A percentile compares a stretch with the other conserved stretches of the same genome.
Conservation (phyloP, 1,140 invertebrate genomes). For the Pseudomyrmex dendroicus region DNA sequence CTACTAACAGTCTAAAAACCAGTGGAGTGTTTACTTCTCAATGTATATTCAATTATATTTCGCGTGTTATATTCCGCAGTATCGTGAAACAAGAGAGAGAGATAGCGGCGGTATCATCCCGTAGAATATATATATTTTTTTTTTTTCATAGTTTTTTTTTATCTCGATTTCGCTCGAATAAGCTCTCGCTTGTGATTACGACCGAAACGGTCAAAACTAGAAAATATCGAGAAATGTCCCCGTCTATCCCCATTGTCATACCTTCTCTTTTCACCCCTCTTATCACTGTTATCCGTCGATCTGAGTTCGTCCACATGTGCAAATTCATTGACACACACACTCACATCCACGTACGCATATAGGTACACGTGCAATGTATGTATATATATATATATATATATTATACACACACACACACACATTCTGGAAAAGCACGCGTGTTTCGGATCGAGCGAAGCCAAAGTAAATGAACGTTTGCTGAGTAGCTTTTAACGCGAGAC, state of each 20-base stretch:
- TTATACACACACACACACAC: neutral
- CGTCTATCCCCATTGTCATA: neutral
- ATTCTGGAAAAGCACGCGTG: conserved; percentile 25
- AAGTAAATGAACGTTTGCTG: conserved; percentile 63
- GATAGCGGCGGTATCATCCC: neutral
- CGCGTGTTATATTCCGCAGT: too few relatives aligned
- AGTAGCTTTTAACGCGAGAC: conserved; percentile 62
- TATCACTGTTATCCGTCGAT: conserved; percentile 18
- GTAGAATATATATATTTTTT: neutral
- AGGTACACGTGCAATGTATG: too few relatives aligned
- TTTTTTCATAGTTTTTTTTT: neutral
- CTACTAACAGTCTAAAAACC: too few relatives aligned
- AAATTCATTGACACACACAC: conserved; percentile 1
- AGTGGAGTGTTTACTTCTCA: too few relatives aligned
- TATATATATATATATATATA: conserved; percentile 1
- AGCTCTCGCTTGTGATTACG: conserved; percentile 18
- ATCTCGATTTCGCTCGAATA: conserved; percentile 1
- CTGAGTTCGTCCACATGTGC: neutral
- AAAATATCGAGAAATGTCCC: conserved; percentile 44
- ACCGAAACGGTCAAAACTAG: conserved; percentile 12
- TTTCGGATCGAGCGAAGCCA: conserved; percentile 44
- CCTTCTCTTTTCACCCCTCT: neutral
- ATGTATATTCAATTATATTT: too few relatives aligned
- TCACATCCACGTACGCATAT: neutral
- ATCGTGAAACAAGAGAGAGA: too few relatives aligned